These are phyloP conservation scores for Limnephilus rhombicus DNA, from an alignment of 2,888 invertebrate species.

Conservation along the genomic window DNA sequence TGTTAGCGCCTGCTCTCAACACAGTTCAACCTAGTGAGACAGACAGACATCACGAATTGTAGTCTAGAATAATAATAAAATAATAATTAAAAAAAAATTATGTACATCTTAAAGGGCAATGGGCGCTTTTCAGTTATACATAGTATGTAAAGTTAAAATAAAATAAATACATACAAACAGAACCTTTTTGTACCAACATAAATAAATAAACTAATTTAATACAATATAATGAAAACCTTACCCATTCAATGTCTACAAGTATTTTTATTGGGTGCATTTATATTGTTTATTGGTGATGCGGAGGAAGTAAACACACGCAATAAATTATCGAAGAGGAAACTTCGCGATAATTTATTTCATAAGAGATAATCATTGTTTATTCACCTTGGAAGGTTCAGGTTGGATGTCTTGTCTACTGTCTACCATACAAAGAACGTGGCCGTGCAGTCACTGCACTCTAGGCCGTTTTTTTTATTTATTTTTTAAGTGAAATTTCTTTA, in stretches of 20 bases:
- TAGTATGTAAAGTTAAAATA: too few relatives aligned
- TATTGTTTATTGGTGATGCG: not conserved
- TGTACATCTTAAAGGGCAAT: too few relatives aligned
- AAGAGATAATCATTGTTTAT: not conserved
- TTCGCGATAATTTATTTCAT: not conserved
- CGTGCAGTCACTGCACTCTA: not conserved
- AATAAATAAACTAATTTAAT: not conserved
- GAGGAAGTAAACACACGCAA: not conserved
- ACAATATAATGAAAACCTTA: not conserved
- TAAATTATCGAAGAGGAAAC: not conserved
- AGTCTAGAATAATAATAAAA: too few relatives aligned
- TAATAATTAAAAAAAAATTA: too few relatives aligned
- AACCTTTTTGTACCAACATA: not conserved
- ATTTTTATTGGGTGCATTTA: not conserved
- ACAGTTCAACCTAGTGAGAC: too few relatives aligned
- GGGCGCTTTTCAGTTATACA: too few relatives aligned
- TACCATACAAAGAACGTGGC: not conserved
- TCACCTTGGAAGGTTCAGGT: not conserved
- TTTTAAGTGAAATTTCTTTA: too few relatives aligned
- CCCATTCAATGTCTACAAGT: not conserved
- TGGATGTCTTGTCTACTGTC: not conserved
- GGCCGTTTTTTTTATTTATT: not conserved
- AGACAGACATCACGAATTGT: too few relatives aligned
- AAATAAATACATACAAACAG: too few relatives aligned
- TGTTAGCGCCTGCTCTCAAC: too few relatives aligned